These are phyloP conservation scores for Folsomia manolachei DNA, from an alignment of 2,888 invertebrate species.

Conservation along the genomic window DNA sequence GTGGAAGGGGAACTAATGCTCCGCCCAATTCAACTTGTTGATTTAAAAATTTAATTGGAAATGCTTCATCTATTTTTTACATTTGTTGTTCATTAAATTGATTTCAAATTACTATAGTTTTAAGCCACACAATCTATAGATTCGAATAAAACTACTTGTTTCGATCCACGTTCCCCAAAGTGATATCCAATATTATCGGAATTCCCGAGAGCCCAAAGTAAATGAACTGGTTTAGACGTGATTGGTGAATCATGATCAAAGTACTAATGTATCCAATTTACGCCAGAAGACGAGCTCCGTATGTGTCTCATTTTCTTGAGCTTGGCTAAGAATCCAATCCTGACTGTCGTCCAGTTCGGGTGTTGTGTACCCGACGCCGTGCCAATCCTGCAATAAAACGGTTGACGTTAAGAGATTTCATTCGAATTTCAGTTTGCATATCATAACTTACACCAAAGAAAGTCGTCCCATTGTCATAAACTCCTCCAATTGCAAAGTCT, in stretches of 20 bases:
- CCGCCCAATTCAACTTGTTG: too few relatives aligned
- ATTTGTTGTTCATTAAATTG: too few relatives aligned
- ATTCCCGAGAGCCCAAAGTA: not conserved
- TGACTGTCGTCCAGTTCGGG: not conserved
- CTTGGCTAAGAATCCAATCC: not conserved
- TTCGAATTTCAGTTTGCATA: not conserved
- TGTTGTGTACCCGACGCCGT: not conserved
- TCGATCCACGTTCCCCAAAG: not conserved
- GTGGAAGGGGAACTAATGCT: too few relatives aligned
- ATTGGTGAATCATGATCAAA: not conserved
- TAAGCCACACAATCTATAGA: not conserved
- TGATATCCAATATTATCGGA: not conserved
- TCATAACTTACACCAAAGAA: not conserved
- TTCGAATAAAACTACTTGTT: not conserved
- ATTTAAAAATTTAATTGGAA: too few relatives aligned
- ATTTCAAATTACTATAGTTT: too few relatives aligned
- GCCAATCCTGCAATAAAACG: not conserved
- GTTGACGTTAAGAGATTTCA: not conserved
- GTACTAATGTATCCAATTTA: not conserved
- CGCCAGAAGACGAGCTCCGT: not conserved
- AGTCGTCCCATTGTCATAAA: not conserved
- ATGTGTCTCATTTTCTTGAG: not conserved
- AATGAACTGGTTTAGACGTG: not conserved
- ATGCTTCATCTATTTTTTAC: too few relatives aligned
- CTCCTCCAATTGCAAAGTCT: not conserved